Evolutionary conservation across 2,888 invertebrate species (phyloP).

Genomic region (Nyleta sp.): DNA sequence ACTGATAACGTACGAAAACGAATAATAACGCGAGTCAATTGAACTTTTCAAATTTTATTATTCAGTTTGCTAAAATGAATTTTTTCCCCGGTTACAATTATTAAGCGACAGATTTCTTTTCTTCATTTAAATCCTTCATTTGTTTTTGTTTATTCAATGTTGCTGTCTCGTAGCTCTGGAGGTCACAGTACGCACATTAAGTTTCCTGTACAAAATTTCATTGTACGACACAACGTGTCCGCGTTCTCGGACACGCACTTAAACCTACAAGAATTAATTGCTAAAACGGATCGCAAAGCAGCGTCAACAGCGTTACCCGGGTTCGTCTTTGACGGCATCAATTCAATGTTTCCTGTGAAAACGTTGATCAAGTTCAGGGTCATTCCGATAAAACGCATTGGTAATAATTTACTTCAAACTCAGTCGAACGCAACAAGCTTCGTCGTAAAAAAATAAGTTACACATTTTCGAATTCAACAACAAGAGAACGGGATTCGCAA

Average conservation of each 20-base stretch:
- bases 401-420: not conserved
- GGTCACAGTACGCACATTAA: conserved; percentile 66
- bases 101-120: conserved; percentile 34
- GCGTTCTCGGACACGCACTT: conserved; percentile 64
- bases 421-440: not conserved
- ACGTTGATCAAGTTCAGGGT: conserved; percentile 20
- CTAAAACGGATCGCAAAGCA: conserved; percentile 60
- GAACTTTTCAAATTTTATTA: no score
- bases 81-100: conserved; percentile 51
- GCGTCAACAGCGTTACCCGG: conserved; percentile 60
- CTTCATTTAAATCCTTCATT: conserved; percentile 4
- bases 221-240: conserved; percentile 73
- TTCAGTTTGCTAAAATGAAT: no score
- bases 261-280: conserved; percentile 68
- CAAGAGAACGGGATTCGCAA: not conserved
- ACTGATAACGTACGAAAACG: no score
- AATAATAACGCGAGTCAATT: no score
- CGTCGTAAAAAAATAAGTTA: conserved; percentile 30
- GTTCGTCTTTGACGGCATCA: conserved; percentile 20
- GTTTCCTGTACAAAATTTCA: conserved; percentile 74
- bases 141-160: conserved; percentile 29
- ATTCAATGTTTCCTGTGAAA: conserved; percentile 35
- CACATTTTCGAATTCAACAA: not conserved
- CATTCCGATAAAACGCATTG: not conserved
- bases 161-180: conserved; percentile 65